phyloP scores from a whole-genome alignment of 2,113 vertebrate species.

The Mormyrus iriodes region DNA sequence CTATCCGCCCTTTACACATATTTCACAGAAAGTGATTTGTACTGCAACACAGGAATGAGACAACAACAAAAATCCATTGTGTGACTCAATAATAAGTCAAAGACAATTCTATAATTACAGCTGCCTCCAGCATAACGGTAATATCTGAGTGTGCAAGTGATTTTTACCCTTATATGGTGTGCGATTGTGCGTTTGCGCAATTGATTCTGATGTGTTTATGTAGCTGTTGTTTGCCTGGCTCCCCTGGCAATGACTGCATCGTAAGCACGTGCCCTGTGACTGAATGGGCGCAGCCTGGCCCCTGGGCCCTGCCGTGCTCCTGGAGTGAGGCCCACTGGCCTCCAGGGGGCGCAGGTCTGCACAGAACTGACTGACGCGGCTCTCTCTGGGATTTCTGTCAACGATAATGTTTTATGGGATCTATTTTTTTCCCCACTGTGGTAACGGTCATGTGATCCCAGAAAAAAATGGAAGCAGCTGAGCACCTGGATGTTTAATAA shows the following conservation, averaged over 20 bases:
- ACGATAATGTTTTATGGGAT: neutral
- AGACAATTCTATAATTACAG: slow-evolving; percentile 54
- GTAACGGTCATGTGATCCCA: neutral
- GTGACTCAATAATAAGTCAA: slow-evolving; percentile 46
- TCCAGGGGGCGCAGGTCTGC: neutral
- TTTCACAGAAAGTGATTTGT: neutral
- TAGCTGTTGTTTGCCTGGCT: slow-evolving; percentile 41
- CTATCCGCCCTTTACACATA: neutral
- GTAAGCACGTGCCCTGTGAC: slow-evolving; percentile 11
- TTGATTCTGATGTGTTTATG: slow-evolving; percentile 46
- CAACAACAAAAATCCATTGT: slow-evolving; percentile 51
- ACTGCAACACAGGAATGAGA: slow-evolving; percentile 32
- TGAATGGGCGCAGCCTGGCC: neutral
- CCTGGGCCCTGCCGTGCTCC: neutral
- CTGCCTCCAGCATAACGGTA: slow-evolving; percentile 44
- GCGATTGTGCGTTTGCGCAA: slow-evolving; percentile 48
- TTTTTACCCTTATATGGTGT: slow-evolving; percentile 44
- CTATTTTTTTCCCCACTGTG: neutral
- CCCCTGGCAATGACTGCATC: neutral
- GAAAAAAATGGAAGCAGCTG: neutral
- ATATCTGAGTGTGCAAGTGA: slow-evolving; percentile 30
- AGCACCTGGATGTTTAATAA: neutral
- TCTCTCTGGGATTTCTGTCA: neutral
- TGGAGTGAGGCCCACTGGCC: neutral
- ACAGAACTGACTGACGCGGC: neutral